Evolutionary conservation across 2,888 invertebrate species (phyloP), one percentile per base, ranked within the genome.

Genomic region (Leptopterna dolabrata): DNA sequence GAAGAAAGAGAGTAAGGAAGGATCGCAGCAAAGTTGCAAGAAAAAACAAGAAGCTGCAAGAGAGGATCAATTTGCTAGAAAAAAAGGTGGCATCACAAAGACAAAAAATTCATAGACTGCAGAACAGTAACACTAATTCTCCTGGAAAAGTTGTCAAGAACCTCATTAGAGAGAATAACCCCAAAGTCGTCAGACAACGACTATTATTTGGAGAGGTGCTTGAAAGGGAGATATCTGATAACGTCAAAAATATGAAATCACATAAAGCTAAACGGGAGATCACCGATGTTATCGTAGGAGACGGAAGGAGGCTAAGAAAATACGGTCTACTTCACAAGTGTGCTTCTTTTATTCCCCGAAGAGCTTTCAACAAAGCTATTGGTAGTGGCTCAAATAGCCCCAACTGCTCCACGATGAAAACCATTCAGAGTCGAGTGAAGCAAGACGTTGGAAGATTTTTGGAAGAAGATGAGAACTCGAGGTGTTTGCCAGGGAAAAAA

Each of bases 401-500:
- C 11, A 47, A 47, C 11, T n/a, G n/a, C n/a, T 13, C 11, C 16
- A 47, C 16, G 11, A 47, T 47, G 47, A 47, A 47, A 16, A 13
- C 16, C 11, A 47, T 47, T 47, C 47, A 47, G 16, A 47, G 16
- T 13, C 19, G 47, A 36, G 73, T 87, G 16, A 87, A 86, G 45
- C 14, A 19, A 0, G 76, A 76, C 7, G 41, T 85, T 19, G 29
- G 2, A 13, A 1, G 41, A 55, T 87, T 87, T 45, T 55, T 84
- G 24, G 85, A 87, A 16, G 84, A 85, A 24, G 87, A 87, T 47
- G 86, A 88, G 41, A 47, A 90, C 83, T 90, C 51, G 7, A 29
- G 76, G 1, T 6, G 71, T 4, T 87, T 41, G 19, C 87, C 87
- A 16, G 87, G 85, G 27, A 87, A 86, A 76, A 87, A 87, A 86